Base-by-base conservation (phyloP, 2,113 vertebrate genomes). In the Phycodurus eques region DNA sequence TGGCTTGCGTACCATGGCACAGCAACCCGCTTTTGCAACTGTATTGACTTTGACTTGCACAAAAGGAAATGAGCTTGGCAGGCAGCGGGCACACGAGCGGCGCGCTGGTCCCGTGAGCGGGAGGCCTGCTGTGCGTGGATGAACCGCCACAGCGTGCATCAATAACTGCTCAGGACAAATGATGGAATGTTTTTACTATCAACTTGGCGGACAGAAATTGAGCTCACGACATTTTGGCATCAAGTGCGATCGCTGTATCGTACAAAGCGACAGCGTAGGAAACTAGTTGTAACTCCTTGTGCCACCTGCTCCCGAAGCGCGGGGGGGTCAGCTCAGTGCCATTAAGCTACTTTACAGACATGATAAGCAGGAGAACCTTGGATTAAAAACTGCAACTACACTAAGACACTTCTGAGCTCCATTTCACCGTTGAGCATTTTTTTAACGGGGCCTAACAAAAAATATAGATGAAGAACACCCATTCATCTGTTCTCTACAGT, bases 11-110 rank as follows among this genome's bases (percentile, higher is more conserved):
- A 62, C 71, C 44, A 35, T 87, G 84, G 74, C 73, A 81, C 61
- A 4, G 61, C 70, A 87, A 85, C 85, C 87, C 62, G 80, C 46
- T 86, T 88, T 47, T 54, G 64, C 56, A 74, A 74, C 31, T 63
- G 31, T 80, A 89, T 90, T 83, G 88, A 88, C 44, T 59, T 81
- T 72, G 71, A 51, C 68, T 79, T 42, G 43, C 68, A 78, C 68
- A 33, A 87, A 78, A 84, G 88, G 83, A 90, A 89, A 90, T 89
- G 74, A 89, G 43, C 67, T 75, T 62, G 72, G 62, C 74, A 72
- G 46, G 43, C 64, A n/a, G 10, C 66, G 49, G 61, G 79, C 76
- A 83, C 4, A 35, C 12, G 70, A 74, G 22, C 1, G 31, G 31
- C 83, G 47, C 61, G 49, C 54, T 54, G 8, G 68, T 81, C 79